A percentile compares a stretch with the other conserved stretches of the same genome.
Conservation (phyloP, 2,888 invertebrate species). For the Plebejus anna region DNA sequence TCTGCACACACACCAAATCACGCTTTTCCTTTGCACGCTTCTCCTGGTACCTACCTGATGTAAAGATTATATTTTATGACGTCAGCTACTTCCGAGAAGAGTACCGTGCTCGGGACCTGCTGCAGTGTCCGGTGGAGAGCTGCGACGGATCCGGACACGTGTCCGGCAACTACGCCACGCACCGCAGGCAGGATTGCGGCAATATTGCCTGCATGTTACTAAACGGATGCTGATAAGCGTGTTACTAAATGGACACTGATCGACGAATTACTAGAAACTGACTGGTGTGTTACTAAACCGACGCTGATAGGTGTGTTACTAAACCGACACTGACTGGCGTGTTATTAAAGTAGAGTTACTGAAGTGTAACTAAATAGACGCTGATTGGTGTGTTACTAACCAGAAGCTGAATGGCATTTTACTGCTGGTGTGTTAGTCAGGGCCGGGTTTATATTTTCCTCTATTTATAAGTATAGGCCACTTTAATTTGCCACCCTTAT, state of each 20-base stretch:
- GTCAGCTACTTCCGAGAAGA: conserved; percentile 67
- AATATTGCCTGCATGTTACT: background rate
- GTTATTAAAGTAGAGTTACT: background rate
- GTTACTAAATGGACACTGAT: background rate
- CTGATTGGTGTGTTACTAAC: background rate
- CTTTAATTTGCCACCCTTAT: too few species aligned
- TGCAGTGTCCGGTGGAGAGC: conserved; percentile 88
- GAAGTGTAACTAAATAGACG: background rate
- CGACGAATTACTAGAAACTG: background rate
- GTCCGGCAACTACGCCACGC: conserved; percentile 93
- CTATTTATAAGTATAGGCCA: too few species aligned
- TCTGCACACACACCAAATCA: background rate
- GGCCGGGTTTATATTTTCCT: too few species aligned
- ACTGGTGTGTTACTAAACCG: background rate
- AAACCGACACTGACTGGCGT: background rate
- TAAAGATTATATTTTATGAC: conserved; percentile 37
- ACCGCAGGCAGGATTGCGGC: conserved; percentile 84
- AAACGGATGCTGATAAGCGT: background rate
- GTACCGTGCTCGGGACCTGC: conserved; percentile 82
- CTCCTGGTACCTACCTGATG: too few species aligned
- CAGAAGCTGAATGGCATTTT: too few species aligned
- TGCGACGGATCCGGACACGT: conserved; percentile 94
- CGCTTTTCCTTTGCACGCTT: background rate
- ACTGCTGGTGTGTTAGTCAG: too few species aligned
- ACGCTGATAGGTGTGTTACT: background rate